phyloP scores from a whole-genome alignment of 2,113 vertebrate genomes.

The Octodon degus region DNA sequence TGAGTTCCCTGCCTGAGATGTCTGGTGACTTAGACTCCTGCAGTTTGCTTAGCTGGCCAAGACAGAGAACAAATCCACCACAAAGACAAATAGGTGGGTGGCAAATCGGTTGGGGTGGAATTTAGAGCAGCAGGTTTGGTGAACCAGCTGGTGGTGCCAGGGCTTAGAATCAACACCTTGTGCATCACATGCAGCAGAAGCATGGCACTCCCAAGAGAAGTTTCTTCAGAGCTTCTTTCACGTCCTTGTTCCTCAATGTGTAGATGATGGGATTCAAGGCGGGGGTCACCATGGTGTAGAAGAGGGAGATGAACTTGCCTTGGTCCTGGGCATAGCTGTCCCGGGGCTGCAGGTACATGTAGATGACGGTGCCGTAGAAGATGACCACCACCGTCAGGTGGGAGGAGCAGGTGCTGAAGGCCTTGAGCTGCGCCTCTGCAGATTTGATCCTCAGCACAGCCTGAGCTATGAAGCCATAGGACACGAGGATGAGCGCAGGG shows the following conservation, averaged over 20 bases:
- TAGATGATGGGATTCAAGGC: background rate
- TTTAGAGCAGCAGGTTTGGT: background rate
- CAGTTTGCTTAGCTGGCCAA: background rate
- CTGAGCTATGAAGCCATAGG: background rate
- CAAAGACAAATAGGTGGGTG: background rate
- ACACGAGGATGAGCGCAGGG: background rate
- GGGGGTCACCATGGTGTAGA: background rate
- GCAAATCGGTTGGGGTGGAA: background rate
- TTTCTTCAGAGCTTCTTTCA: slow-evolving; percentile 14
- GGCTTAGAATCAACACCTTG: background rate
- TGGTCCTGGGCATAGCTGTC: background rate
- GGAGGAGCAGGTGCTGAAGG: background rate
- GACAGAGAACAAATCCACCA: background rate
- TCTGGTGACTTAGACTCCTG: background rate
- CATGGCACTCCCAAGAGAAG: background rate
- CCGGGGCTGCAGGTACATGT: background rate
- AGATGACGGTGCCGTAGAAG: background rate
- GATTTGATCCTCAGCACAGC: background rate
- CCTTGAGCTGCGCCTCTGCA: background rate
- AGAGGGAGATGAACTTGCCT: background rate
- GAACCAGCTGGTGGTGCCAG: background rate
- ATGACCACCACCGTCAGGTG: background rate
- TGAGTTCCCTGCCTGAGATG: background rate
- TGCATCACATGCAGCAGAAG: accelerated
- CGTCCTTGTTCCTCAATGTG: background rate